Evolutionary conservation across 2,888 invertebrate genomes (phyloP).

Genomic region (Hydrotaea diabolus): DNA sequence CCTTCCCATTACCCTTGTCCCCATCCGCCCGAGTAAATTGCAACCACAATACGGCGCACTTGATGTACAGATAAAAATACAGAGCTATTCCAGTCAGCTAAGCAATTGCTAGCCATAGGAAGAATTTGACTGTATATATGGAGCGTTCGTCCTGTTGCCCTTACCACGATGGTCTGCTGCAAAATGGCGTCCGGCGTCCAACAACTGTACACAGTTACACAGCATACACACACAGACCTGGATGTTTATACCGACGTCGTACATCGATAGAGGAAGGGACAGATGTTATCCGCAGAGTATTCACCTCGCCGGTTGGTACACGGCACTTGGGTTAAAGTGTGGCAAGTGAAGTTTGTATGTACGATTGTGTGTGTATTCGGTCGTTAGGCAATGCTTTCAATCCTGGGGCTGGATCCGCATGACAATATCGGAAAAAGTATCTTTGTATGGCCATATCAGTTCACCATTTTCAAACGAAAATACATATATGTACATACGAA

Average conservation of each 20-base stretch:
- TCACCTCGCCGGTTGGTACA: not conserved
- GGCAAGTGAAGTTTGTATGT: not conserved
- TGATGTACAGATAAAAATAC: not conserved
- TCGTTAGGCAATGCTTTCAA: not conserved
- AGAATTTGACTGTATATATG: conserved; percentile 1
- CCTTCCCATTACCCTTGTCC: not conserved
- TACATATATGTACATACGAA: too few species aligned
- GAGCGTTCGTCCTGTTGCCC: not conserved
- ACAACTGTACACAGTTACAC: conserved; percentile 43
- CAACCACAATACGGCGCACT: not conserved
- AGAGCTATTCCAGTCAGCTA: conserved; percentile 1
- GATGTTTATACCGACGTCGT: not conserved
- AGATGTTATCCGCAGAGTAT: not conserved
- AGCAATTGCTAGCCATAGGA: conserved; percentile 48
- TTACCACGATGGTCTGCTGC: conserved; percentile 10
- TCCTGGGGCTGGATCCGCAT: not conserved
- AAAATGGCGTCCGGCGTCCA: conserved; percentile 54
- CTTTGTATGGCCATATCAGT: not conserved
- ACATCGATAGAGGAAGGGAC: not conserved
- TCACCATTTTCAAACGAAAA: not conserved
- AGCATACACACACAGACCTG: too few species aligned
- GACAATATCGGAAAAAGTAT: not conserved
- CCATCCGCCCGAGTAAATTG: not conserved
- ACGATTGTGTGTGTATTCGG: not conserved
- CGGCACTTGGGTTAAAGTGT: not conserved